Evolutionary conservation across 2,113 vertebrate species (phyloP), one percentile per base, ranked within the genome.

Genomic region (Osmerus mordax): DNA sequence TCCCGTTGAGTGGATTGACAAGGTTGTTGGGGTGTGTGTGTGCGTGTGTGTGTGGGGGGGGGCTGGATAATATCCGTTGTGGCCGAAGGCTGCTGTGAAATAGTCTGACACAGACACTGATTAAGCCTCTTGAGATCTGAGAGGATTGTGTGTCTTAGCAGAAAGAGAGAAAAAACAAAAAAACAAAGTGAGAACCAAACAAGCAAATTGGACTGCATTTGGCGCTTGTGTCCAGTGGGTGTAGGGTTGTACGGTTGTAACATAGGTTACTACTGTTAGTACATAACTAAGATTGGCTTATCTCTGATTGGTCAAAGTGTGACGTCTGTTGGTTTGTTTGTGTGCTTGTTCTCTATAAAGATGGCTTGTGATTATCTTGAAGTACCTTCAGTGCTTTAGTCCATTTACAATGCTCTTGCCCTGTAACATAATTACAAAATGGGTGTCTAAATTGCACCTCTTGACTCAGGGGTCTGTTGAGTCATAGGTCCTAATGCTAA

Each of bases 51-150:
- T 3, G 32, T 3, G 32, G 18, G 81, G 81, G 74, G 86, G 89
- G 89, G 85, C 87, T 87, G 89, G 89, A 89, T 91, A 88, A 91
- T 91, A 90, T 91, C 86, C 84, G 81, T 80, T 83, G 79, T 78
- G 87, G 88, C 83, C 89, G 80, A 88, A 86, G 84, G 85, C 87
- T 87, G 86, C 78, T 60, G 61, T 79, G 88, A 88, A 89, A 85
- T 83, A 89, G 88, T 83, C 88, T 89, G 87, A 90, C 89, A 91
- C 89, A 87, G 86, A 88, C 87, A 89, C 89, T 91, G 88, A 91
- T 91, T 91, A 91, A 90, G 87, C 87, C 89, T 87, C 89, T 88
- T 81, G 89, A 91, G 89, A 91, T 88, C 88, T 89, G 74, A 89
- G 59, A 81, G 86, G 88, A 91, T 90, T 90, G 87, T 68, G 81